Evolutionary conservation across 2,888 invertebrate genomes (phyloP).

Genomic region (Drosophila phalerata): DNA sequence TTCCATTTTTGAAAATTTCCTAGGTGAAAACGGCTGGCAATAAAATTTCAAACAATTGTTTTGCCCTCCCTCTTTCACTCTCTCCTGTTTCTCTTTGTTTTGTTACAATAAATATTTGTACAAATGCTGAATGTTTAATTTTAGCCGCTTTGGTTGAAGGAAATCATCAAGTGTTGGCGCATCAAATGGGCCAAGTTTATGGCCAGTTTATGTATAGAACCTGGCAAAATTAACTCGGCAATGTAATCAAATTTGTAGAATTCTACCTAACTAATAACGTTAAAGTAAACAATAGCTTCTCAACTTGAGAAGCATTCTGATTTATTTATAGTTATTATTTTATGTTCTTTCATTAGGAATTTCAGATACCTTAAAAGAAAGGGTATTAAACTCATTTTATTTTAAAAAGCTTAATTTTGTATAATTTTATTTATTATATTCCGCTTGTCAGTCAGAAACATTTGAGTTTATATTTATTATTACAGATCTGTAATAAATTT

Average conservation of each 20-base stretch:
- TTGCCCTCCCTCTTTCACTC: not conserved
- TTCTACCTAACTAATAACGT: conserved; percentile 38
- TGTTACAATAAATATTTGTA: conserved; percentile 63
- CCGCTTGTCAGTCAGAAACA: no score
- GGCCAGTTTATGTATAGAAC: conserved; percentile 36
- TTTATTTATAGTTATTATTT: conserved; percentile 6
- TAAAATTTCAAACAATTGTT: conserved; percentile 55
- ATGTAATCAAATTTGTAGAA: conserved; percentile 34
- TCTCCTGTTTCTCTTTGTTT: conserved; percentile 19
- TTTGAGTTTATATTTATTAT: no score
- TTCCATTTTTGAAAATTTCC: conserved; percentile 29
- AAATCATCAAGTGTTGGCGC: conserved; percentile 42
- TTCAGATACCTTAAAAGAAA: not conserved
- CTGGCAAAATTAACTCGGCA: conserved; percentile 42
- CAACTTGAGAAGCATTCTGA: not conserved
- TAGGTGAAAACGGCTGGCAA: conserved; percentile 55
- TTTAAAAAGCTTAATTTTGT: no score
- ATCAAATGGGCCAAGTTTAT: conserved; percentile 36
- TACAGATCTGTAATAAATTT: no score
- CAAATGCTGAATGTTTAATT: conserved; percentile 53
- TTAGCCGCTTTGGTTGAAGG: conserved; percentile 18
- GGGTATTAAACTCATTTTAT: not conserved
- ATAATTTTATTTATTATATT: no score
- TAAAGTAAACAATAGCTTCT: conserved; percentile 22
- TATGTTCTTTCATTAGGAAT: not conserved